phyloP scores from a whole-genome alignment of 2,113 vertebrate species.

The Solenodon paradoxus region DNA sequence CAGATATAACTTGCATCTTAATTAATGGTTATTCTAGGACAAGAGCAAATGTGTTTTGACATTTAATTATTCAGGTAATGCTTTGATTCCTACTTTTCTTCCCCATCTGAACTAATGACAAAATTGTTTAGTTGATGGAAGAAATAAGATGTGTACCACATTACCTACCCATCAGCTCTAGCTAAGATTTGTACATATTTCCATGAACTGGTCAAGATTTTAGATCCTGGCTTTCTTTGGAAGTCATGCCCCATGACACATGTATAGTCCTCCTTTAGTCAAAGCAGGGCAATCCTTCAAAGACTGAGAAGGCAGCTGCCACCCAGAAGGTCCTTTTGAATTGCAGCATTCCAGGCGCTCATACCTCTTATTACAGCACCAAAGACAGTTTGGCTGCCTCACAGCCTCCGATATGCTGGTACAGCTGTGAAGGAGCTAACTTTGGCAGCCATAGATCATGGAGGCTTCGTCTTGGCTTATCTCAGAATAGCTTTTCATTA shows the following conservation, averaged over 20 bases:
- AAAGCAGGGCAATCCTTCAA: slow-evolving; percentile 74
- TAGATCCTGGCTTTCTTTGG: not conserved
- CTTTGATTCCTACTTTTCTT: not conserved
- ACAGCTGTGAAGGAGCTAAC: slow-evolving; percentile 84
- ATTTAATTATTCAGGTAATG: not conserved
- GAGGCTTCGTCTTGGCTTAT: slow-evolving; percentile 74
- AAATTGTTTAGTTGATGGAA: not conserved
- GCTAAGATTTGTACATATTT: not conserved
- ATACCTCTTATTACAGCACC: slow-evolving; percentile 78
- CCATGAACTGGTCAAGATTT: not conserved
- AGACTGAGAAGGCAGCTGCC: slow-evolving; percentile 79
- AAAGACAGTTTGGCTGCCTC: slow-evolving; percentile 75
- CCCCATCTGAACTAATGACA: not conserved
- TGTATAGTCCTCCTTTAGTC: slow-evolving; percentile 74
- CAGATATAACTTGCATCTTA: not conserved
- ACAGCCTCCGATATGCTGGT: slow-evolving; percentile 74
- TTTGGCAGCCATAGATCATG: slow-evolving; percentile 81
- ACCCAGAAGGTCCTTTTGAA: slow-evolving; percentile 68
- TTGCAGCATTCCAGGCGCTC: slow-evolving; percentile 72
- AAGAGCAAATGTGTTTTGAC: not conserved
- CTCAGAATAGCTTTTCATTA: slow-evolving; percentile 75
- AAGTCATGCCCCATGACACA: slow-evolving; percentile 64
- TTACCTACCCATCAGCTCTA: not conserved
- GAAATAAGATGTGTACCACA: not conserved
- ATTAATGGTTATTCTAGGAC: not conserved